phyloP scores from a whole-genome alignment of 1,140 invertebrate genomes.

The Drosophila varians region DNA sequence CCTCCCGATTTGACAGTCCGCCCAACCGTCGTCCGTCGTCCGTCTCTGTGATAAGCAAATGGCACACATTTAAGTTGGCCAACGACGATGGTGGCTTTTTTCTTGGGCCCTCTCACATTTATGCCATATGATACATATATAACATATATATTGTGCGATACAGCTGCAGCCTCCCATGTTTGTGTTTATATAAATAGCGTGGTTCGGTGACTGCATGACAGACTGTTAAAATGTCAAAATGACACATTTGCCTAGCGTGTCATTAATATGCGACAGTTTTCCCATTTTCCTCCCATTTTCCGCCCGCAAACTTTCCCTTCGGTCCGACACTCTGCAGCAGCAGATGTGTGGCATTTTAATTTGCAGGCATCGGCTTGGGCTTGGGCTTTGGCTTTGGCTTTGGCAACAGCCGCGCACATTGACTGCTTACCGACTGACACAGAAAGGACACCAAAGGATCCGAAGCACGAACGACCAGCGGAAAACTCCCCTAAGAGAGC shows the following conservation, averaged over 20 bases:
- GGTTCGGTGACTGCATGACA: slow-evolving; percentile 79
- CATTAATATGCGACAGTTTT: slow-evolving; percentile 78
- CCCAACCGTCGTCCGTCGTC: no score
- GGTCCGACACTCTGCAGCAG: neutral
- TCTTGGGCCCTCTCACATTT: slow-evolving; percentile 15
- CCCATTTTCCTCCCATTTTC: neutral
- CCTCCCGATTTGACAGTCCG: slow-evolving; percentile 19
- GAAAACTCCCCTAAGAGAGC: slow-evolving; percentile 23
- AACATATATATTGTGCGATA: slow-evolving; percentile 12
- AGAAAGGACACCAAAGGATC: slow-evolving; percentile 51
- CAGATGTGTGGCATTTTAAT: slow-evolving; percentile 65
- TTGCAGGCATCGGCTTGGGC: slow-evolving; percentile 51
- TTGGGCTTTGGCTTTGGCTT: slow-evolving; percentile 46
- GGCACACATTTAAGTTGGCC: slow-evolving; percentile 70
- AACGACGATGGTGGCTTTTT: slow-evolving; percentile 13
- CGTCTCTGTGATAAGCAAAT: slow-evolving; percentile 68
- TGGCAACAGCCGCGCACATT: slow-evolving; percentile 56
- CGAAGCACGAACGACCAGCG: slow-evolving; percentile 29
- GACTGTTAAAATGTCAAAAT: slow-evolving; percentile 82
- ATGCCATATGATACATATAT: neutral
- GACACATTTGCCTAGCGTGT: slow-evolving; percentile 81
- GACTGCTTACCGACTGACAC: slow-evolving; percentile 80
- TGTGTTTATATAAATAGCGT: slow-evolving; percentile 71
- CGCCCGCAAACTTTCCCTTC: neutral
- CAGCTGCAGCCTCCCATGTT: slow-evolving; percentile 59